Conservation (phyloP, 2,888 invertebrate genomes). For the Sesia apiformis region DNA sequence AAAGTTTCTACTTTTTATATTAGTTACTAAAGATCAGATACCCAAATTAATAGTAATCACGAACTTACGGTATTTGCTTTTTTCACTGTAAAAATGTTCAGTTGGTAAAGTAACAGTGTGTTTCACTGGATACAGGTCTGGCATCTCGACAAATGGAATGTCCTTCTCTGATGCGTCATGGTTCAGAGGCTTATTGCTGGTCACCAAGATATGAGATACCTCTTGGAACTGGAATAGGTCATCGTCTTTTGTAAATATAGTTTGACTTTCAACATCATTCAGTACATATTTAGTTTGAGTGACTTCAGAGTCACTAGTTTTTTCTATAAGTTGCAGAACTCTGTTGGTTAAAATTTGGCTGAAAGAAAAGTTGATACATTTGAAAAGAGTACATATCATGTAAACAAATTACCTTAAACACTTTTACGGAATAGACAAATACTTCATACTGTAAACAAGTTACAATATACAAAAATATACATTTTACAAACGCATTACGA, state of each 20-base stretch:
- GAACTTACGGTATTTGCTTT: conserved; percentile 82
- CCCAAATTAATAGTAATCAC: too few relatives aligned
- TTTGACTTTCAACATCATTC: conserved; percentile 74
- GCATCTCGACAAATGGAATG: conserved; percentile 72
- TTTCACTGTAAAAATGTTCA: conserved; percentile 77
- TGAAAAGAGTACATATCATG: too few relatives aligned
- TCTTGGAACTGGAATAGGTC: conserved; percentile 79
- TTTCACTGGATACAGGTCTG: conserved; percentile 83
- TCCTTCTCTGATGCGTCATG: conserved; percentile 62
- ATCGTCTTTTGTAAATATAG: conserved; percentile 75
- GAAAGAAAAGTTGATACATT: too few relatives aligned
- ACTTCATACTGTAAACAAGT: too few relatives aligned
- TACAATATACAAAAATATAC: too few relatives aligned
- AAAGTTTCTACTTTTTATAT: too few relatives aligned
- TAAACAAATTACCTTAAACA: too few relatives aligned
- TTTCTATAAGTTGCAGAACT: conserved; percentile 80
- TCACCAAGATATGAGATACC: conserved; percentile 78
- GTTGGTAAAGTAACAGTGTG: conserved; percentile 79
- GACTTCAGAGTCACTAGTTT: conserved; percentile 68
- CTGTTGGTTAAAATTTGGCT: conserved; percentile 79
- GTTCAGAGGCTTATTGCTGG: conserved; percentile 76
- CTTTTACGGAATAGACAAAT: too few relatives aligned
- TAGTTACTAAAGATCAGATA: too few relatives aligned
- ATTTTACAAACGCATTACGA: too few relatives aligned
- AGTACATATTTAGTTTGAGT: conserved; percentile 72